phyloP scores from a whole-genome alignment of 23 tunicate genomes.

The Trididemnum nubilum region DNA sequence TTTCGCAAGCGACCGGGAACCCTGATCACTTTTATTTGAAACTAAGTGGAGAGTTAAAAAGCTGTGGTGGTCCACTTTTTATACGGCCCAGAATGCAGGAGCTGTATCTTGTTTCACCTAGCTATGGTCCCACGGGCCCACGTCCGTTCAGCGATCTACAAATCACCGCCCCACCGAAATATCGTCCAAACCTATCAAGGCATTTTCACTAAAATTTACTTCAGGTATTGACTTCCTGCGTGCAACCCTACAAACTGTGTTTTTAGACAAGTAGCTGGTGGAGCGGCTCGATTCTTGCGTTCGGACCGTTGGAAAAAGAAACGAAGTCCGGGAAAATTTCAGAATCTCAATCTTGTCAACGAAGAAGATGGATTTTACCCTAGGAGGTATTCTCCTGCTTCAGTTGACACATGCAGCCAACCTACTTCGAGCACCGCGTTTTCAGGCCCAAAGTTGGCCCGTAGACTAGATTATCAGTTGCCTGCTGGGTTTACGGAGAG shows the following conservation, averaged over 20 bases:
- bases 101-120: too few species aligned
- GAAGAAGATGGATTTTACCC: neutral
- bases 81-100: too few species aligned
- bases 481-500: conserved; percentile 83
- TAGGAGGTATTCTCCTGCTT: neutral
- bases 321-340: neutral
- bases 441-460: neutral
- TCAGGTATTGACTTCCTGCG: too few species aligned
- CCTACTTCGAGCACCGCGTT: neutral
- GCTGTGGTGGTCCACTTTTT: too few species aligned
- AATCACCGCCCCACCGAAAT: too few species aligned
- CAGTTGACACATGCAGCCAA: neutral
- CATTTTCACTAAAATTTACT: neutral
- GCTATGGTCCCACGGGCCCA: too few species aligned
- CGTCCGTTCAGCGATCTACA: too few species aligned
- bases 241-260: too few species aligned
- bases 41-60: too few species aligned
- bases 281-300: conserved; percentile 42
- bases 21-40: too few species aligned
- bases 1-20: too few species aligned
- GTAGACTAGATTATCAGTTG: conserved; percentile 65
- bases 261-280: conserved; percentile 74
- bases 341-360: neutral
- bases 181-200: too few species aligned
- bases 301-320: conserved; percentile 35